Evolutionary conservation across 2,797 vertebrate genomes (phyloP).

Genomic region (Monodelphis domestica): DNA sequence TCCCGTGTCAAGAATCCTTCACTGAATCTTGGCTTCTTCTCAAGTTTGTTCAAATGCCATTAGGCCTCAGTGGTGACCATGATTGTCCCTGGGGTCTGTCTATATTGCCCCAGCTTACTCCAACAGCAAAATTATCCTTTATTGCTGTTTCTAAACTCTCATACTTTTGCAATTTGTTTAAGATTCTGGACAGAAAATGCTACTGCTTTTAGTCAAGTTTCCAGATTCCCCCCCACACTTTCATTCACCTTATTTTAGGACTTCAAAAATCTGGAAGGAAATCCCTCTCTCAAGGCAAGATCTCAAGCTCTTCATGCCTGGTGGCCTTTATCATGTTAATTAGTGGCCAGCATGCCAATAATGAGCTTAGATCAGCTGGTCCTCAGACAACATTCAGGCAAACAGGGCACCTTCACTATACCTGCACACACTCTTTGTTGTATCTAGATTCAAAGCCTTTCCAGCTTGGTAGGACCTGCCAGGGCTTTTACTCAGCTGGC

Average conservation of each 20-base stretch:
- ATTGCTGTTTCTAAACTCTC: background rate
- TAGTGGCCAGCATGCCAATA: background rate
- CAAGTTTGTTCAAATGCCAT: background rate
- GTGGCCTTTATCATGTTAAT: background rate
- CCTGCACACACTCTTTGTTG: background rate
- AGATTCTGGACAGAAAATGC: background rate
- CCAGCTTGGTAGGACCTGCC: background rate
- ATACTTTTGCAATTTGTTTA: background rate
- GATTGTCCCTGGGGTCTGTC: background rate
- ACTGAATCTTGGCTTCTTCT: background rate
- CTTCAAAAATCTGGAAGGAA: background rate
- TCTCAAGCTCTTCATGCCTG: background rate
- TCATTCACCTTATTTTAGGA: background rate
- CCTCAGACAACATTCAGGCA: background rate
- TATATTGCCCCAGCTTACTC: background rate
- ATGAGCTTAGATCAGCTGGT: background rate
- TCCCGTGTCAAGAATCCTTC: background rate
- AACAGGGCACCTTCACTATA: too few species aligned
- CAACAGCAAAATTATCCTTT: background rate
- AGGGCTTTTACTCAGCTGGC: too few species aligned
- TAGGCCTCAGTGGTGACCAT: background rate
- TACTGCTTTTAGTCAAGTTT: background rate
- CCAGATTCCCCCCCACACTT: background rate
- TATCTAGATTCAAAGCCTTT: background rate
- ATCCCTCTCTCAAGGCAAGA: background rate